Base-by-base conservation (phyloP, 2,888 invertebrate species). In the Tetramorium bicarinatum region DNA sequence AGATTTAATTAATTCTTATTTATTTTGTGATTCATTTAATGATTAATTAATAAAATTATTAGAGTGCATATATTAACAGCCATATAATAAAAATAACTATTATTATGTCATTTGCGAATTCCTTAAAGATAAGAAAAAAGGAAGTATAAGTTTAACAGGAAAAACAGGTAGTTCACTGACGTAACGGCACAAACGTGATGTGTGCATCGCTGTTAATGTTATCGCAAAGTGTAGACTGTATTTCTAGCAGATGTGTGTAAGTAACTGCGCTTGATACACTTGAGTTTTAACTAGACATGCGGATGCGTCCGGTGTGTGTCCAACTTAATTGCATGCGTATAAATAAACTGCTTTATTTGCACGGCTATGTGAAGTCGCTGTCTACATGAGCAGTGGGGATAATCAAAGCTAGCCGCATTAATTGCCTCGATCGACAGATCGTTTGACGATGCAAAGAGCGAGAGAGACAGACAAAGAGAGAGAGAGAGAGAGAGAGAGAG, bases 311-410 rank as follows among this genome's bases (percentile, higher is more conserved):
- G 72, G 41, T 76, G 44, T 75, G 34, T 62, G 29, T 75, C 52
- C 56, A 62, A 69, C 71, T 85, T 88, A 88, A 88, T 88, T 88
- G 88, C 88, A 56, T 18, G 71, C 81, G 83, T 89, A 89, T 86
- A 89, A 89, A 89, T 88, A 88, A 87, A 89, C 84, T 84, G 85
- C 84, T 85, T 86, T 87, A 89, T 88, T 88, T 89, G 88, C 88
- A 84, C 85, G 71, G 52, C 83, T 66, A 38, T 47, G 80, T 64
- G 61, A 83, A 62, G 61, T 71, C 64, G 29, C 67, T 69, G 18
- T 49, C 41, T 21, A 29, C 21, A 47, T 13, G 49, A 52, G 29
- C 47, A 72, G 82, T 47, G 76, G 64, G 77, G 88, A 83, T 88
- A 88, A 88, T 87, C 88, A 86, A 86, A 88, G 84, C 81, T 84